Base-by-base conservation (phyloP, 2,888 invertebrate genomes). In the Nomada lathburiana region DNA sequence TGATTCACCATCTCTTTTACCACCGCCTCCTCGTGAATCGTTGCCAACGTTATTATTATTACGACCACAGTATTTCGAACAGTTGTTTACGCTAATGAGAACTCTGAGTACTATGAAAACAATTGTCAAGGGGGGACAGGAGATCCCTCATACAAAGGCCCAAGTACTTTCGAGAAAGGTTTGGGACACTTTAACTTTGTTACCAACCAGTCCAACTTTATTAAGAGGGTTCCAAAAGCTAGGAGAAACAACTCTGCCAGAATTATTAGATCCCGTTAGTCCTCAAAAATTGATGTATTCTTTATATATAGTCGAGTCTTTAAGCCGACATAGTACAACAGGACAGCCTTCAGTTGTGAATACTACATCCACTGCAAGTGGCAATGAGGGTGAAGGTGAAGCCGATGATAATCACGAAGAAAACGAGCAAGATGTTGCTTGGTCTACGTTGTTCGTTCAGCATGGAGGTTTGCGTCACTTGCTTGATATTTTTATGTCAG, bases 261-360 rank as follows among this genome's bases (percentile, higher is more conserved):
- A 97, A 87, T 94, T 98, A 1, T 95, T 99, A 16, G 97, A 98
- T 94, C 97, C 98, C 0, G 96, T 96, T 44, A 98, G 98, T 93
- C 97, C 98, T 0, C 98, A 98, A 94, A 98, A 98, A 92, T 96
- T 99, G 71, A 98, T 98, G 98, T 99, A 99, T 93, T 98, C 98
- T 0, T 94, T 98, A 80, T 98, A 98, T 93, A 98, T 98, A 86
- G 97, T 98, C 0, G 98, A 98, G 92, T 96, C 96, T 53, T 94
- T 97, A 36, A 95, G 95, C 83, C 94, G 94, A 78, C 89, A 89
- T 20, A 89, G 78, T 55, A 80, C 89, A 7, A 76, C 89, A 47
- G 26, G 71, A 70, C 88, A 88, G 20, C 84, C 89, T 1, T 80
- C 88, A 2, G 68, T 86, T 3, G 78, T 79, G 20, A 86, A 76